A percentile compares a stretch with the other conserved stretches of the same genome.
Conservation (phyloP, 1,140 invertebrate genomes). For the Lordiphosa clarofinis region DNA sequence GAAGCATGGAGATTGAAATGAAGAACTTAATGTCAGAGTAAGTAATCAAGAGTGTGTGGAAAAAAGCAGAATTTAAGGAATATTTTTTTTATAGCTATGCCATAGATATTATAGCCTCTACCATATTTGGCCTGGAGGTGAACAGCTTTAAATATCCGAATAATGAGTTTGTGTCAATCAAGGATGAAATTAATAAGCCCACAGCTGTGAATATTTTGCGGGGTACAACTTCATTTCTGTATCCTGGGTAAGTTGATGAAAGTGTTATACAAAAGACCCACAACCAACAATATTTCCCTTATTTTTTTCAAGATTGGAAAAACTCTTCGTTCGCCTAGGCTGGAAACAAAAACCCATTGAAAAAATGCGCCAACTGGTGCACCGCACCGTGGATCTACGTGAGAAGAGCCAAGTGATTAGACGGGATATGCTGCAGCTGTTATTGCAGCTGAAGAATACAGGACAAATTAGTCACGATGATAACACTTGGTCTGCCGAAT, state of each 20-base stretch:
- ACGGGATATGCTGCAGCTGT: constrained; percentile 81
- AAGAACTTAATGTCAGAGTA: constrained; percentile 49
- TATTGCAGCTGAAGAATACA: constrained; percentile 81
- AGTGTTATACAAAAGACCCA: no score
- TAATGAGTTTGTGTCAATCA: constrained; percentile 57
- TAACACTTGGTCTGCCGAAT: constrained; percentile 44
- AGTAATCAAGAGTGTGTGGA: constrained; percentile 5
- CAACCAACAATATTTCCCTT: neutral
- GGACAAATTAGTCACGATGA: constrained; percentile 66
- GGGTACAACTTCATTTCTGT: constrained; percentile 44
- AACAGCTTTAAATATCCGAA: constrained; percentile 73
- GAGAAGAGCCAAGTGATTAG: constrained; percentile 80
- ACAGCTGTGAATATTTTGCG: constrained; percentile 26
- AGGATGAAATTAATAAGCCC: constrained; percentile 9
- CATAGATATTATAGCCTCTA: constrained; percentile 79
- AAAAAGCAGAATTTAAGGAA: no score
- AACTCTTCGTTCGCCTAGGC: constrained; percentile 36
- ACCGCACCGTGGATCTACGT: constrained; percentile 80
- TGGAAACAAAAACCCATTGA: constrained; percentile 17
- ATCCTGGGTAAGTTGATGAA: constrained; percentile 46
- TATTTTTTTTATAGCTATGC: constrained; percentile 41
- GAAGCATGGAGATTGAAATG: constrained; percentile 40
- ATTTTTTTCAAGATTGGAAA: constrained; percentile 22
- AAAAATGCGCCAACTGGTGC: constrained; percentile 73
- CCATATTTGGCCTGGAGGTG: constrained; percentile 79